Conservation (phyloP, 2,888 invertebrate species). For the Eristalis intricaria region DNA sequence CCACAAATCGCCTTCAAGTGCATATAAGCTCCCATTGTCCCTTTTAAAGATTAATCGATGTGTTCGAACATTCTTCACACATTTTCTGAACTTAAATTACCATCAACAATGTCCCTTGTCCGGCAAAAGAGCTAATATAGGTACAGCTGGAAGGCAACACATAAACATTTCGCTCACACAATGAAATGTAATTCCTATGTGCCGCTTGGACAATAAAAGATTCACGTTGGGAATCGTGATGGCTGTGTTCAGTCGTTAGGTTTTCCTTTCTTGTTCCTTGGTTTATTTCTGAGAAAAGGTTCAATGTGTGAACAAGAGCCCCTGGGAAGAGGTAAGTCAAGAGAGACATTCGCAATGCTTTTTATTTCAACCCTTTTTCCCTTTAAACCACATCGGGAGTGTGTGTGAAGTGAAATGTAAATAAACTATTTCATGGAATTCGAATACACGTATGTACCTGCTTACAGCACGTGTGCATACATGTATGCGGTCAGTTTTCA, state of each 20-base stretch:
- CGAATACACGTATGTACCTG: not conserved
- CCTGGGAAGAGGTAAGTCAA: not conserved
- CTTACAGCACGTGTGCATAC: not conserved
- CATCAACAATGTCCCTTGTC: conserved; percentile 37
- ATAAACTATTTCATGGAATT: conserved; percentile 13
- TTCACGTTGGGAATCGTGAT: conserved; percentile 13
- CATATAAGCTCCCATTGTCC: conserved; percentile 29
- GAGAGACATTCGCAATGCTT: not conserved
- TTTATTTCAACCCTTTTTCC: not conserved
- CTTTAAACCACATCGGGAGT: not conserved
- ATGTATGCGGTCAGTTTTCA: not conserved
- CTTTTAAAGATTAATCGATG: conserved; percentile 25
- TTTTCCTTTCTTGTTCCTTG: not conserved
- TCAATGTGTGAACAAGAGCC: conserved; percentile 3
- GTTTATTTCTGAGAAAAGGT: conserved; percentile 1
- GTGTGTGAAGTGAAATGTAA: conserved; percentile 14
- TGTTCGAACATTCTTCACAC: conserved; percentile 10
- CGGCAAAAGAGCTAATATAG: conserved; percentile 14
- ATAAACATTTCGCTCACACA: conserved; percentile 24
- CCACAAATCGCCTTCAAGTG: conserved; percentile 42
- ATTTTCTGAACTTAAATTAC: conserved; percentile 47
- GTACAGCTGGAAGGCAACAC: not conserved
- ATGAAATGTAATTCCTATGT: conserved; percentile 36
- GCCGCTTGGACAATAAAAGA: conserved; percentile 23
- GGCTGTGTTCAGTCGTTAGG: not conserved